These are phyloP conservation scores for Podarcis lilfordi DNA, from an alignment of 2,797 vertebrate genomes.

Conservation along the genomic window DNA sequence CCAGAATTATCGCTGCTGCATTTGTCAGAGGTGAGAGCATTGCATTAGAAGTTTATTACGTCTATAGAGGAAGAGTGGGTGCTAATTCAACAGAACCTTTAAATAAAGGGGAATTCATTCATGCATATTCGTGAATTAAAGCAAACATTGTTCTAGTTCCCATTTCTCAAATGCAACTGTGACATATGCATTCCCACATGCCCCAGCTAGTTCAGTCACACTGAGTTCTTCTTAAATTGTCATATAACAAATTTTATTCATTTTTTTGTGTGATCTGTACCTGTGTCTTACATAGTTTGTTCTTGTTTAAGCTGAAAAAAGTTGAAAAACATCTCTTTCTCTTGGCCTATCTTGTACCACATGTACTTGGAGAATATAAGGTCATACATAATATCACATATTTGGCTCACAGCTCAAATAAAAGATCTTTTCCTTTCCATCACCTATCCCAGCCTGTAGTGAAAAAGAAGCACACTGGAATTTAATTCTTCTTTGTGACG, in stretches of 20 bases:
- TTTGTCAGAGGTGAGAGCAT: background rate
- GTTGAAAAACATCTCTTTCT: conserved; percentile 34
- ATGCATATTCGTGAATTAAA: background rate
- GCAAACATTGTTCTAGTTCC: conserved; percentile 39
- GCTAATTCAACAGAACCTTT: background rate
- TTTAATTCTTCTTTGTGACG: background rate
- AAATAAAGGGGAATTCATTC: background rate
- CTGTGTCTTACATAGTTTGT: background rate
- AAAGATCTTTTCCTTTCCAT: background rate
- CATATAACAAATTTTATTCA: conserved; percentile 21
- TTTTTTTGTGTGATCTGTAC: background rate
- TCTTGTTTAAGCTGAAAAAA: conserved; percentile 28
- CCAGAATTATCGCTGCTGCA: background rate
- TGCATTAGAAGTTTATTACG: background rate
- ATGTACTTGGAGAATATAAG: conserved; percentile 61
- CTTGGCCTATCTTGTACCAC: conserved; percentile 40
- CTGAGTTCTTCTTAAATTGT: conserved; percentile 4
- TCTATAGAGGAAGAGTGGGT: background rate
- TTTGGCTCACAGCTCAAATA: background rate
- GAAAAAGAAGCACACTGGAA: background rate
- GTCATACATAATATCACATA: conserved; percentile 9
- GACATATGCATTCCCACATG: conserved; percentile 3
- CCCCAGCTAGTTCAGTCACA: conserved; percentile 2
- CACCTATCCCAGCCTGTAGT: background rate
- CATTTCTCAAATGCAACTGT: conserved; percentile 50